Evolutionary conservation across 2,797 vertebrate genomes (phyloP).

Genomic region (Nyctibius grandis): DNA sequence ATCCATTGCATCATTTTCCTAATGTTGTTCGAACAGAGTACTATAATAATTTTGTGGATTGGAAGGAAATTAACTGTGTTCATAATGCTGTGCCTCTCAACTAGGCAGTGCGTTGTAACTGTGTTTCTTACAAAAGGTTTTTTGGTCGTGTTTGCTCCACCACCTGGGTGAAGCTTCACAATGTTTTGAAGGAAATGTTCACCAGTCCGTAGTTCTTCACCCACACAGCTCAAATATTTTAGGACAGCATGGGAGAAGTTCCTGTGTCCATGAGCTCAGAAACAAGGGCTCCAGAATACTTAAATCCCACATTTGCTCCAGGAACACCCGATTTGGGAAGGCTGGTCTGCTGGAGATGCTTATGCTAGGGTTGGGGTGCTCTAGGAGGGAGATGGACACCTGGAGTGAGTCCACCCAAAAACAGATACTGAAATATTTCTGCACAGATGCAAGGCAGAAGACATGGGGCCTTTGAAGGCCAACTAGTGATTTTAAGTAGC

Average conservation of each 20-base stretch:
- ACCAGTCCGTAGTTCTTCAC: background rate
- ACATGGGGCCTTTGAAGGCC: background rate
- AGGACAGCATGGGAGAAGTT: background rate
- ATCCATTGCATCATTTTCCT: constrained; percentile 27
- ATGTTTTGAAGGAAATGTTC: background rate
- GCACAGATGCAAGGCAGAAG: background rate
- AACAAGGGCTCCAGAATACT: background rate
- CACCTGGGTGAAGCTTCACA: background rate
- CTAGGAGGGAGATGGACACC: background rate
- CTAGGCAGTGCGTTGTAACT: background rate
- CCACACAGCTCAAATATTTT: background rate
- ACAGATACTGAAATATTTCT: background rate
- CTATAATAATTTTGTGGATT: background rate
- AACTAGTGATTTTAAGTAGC: background rate
- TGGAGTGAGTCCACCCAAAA: background rate
- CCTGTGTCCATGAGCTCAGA: background rate
- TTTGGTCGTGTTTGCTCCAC: background rate
- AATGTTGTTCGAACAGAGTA: background rate
- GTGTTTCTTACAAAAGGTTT: background rate
- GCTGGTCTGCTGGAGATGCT: background rate
- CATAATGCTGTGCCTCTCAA: background rate
- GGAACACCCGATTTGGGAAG: background rate
- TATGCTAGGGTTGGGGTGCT: rapidly evolving
- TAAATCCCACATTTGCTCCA: background rate
- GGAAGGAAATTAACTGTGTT: constrained; percentile 5